Conservation (phyloP, 2,113 vertebrate species). For the Montifringilla adamsi region DNA sequence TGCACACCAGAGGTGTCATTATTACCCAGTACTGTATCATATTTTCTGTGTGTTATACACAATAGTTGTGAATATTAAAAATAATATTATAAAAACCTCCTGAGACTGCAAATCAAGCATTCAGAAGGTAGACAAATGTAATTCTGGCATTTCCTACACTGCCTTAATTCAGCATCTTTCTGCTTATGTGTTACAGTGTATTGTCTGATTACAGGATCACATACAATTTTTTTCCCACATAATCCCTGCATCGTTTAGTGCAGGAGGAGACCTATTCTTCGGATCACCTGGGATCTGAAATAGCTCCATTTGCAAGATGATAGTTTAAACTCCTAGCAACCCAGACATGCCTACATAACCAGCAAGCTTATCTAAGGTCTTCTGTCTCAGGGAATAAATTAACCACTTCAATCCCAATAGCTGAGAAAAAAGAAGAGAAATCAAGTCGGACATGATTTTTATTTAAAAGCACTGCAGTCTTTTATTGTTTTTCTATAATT, state of each 20-base stretch:
- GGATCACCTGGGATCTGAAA: slow-evolving; percentile 63
- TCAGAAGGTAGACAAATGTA: neutral
- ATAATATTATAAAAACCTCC: neutral
- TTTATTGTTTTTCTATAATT: neutral
- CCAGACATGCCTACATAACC: slow-evolving; percentile 46
- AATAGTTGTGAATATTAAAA: neutral
- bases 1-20: neutral
- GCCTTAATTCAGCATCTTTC: neutral
- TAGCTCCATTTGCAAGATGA: slow-evolving; percentile 52
- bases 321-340: slow-evolving; percentile 59
- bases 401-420: slow-evolving; percentile 3
- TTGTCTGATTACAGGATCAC: neutral
- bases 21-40: neutral
- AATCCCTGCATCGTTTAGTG: slow-evolving; percentile 20
- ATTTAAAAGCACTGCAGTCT: neutral
- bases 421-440: neutral
- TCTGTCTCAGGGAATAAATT: slow-evolving; percentile 36
- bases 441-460: neutral
- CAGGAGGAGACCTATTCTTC: slow-evolving; percentile 30
- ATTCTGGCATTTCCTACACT: neutral
- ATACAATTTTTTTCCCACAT: neutral
- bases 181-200: neutral
- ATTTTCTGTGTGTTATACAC: neutral
- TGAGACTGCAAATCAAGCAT: neutral
- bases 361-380: slow-evolving; percentile 41